Conservation (phyloP, 2,797 vertebrate genomes). For the Sciaenops ocellatus region DNA sequence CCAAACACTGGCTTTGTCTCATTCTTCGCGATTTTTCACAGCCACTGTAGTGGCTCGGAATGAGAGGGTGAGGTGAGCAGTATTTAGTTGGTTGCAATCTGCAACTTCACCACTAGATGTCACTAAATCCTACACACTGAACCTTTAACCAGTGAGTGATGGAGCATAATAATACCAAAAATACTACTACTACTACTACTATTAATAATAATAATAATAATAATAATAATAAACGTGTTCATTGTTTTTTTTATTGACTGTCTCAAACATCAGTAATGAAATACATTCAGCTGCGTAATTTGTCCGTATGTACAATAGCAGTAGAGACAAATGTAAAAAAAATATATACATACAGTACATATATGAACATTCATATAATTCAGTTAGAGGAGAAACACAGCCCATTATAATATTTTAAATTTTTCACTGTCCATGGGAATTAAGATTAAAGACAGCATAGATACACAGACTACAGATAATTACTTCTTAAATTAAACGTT, state of each 20-base stretch:
- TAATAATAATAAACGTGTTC: not conserved
- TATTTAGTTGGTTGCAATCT: no score
- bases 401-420: conserved; percentile 3
- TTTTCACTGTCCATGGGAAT: conserved; percentile 4
- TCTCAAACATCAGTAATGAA: conserved; percentile 19
- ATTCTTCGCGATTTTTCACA: no score
- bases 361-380: not conserved
- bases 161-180: no score
- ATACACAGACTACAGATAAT: not conserved
- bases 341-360: not conserved
- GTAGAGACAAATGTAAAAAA: conserved; percentile 41
- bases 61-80: no score
- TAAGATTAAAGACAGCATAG: conserved; percentile 1
- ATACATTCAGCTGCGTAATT: conserved; percentile 28
- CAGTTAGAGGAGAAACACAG: conserved; percentile 5
- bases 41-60: no score
- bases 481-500: not conserved
- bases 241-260: conserved; percentile 44
- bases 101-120: no score
- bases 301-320: conserved; percentile 22
- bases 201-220: no score
- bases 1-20: no score
- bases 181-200: no score
- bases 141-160: not conserved
- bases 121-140: no score